Evolutionary conservation across 2,797 vertebrate genomes (phyloP).

Genomic region (Australoheros facetus): DNA sequence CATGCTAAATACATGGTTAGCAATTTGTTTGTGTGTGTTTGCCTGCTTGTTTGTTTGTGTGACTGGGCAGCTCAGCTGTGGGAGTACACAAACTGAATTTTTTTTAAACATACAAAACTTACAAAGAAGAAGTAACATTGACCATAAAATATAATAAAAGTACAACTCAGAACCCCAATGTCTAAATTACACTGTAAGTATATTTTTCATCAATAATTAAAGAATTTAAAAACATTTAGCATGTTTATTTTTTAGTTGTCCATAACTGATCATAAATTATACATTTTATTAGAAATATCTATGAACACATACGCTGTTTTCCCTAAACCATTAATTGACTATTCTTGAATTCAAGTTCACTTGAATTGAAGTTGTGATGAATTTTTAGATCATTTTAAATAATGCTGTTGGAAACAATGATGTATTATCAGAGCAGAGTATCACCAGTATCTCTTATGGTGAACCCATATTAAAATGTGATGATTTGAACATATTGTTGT

Average conservation of each 20-base stretch:
- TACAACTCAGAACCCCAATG: neutral
- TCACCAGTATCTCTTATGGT: neutral
- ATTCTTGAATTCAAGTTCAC: neutral
- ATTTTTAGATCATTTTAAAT: neutral
- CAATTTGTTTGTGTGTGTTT: constrained; percentile 23
- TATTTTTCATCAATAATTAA: neutral
- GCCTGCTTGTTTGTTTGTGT: constrained; percentile 13
- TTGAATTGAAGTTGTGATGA: neutral
- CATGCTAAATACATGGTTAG: constrained; percentile 12
- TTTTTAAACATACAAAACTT: neutral
- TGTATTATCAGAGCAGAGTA: neutral
- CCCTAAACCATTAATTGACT: neutral
- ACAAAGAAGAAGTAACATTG: neutral
- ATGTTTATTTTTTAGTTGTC: neutral
- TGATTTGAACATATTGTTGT: no score
- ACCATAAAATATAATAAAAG: neutral
- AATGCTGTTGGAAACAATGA: neutral
- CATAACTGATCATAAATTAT: neutral
- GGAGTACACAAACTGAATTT: neutral
- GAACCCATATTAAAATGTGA: neutral
- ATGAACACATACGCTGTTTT: neutral
- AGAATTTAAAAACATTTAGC: neutral
- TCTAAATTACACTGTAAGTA: neutral
- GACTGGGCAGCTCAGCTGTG: neutral
- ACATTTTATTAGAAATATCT: neutral